phyloP scores from a whole-genome alignment of 2,888 invertebrate genomes.

The Halocaridina rubra region DNA sequence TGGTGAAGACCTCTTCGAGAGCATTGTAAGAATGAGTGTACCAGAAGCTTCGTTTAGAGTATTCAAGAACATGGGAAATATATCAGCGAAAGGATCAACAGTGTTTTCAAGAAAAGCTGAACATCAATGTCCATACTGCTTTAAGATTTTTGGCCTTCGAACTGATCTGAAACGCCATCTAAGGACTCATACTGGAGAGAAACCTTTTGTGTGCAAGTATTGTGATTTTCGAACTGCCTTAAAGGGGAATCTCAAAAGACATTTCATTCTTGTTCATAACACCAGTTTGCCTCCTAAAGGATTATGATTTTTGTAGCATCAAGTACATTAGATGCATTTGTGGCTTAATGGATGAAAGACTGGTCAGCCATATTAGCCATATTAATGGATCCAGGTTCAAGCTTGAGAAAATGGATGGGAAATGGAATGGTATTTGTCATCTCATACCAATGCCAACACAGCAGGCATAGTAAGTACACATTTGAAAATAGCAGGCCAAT shows the following conservation, averaged over 20 bases:
- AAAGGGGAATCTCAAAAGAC: slow-evolving; percentile 44
- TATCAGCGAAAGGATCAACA: not conserved
- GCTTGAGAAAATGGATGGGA: no score
- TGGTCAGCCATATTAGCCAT: no score
- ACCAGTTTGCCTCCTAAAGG: not conserved
- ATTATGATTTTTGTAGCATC: no score
- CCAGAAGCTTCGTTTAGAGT: not conserved
- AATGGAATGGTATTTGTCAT: no score
- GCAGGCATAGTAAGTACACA: no score
- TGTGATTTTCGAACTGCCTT: slow-evolving; percentile 40
- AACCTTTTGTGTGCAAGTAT: slow-evolving; percentile 32
- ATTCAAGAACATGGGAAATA: not conserved
- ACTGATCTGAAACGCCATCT: slow-evolving; percentile 41
- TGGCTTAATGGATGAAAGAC: no score
- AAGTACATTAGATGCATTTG: no score
- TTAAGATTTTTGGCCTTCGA: slow-evolving; percentile 32
- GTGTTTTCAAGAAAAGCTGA: not conserved
- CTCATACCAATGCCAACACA: no score
- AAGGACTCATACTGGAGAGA: slow-evolving; percentile 47
- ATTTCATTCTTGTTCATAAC: slow-evolving; percentile 23
- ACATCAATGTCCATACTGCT: slow-evolving; percentile 44
- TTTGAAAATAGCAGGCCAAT: no score
- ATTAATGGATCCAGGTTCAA: no score
- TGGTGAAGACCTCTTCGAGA: not conserved
- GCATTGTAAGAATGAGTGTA: not conserved